Percentiles rank a stretch among this genome's conserved stretches.
These are phyloP conservation scores for Poecilia wingei DNA, from an alignment of 2,797 vertebrate species.

Conservation along the genomic window DNA sequence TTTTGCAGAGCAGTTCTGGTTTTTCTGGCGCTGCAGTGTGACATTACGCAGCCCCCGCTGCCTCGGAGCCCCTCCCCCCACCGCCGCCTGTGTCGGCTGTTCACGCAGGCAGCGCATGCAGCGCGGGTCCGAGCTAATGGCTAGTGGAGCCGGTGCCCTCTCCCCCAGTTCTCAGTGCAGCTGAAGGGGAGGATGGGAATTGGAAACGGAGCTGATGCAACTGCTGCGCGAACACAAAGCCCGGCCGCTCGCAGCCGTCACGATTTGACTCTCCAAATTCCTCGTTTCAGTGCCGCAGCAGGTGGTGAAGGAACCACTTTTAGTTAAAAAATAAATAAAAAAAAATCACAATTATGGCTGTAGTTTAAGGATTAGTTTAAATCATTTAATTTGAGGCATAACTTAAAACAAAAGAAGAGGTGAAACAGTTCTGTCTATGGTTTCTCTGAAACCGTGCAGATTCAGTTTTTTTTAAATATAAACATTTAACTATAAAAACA, in stretches of 20 bases:
- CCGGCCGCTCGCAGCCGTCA: not conserved
- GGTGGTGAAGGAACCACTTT: not conserved
- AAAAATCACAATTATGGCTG: not conserved
- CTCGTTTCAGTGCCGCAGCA: not conserved
- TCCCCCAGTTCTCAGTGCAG: slow-evolving; percentile 70
- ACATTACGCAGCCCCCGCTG: slow-evolving; percentile 65
- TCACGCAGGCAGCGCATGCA: slow-evolving; percentile 53
- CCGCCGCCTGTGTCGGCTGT: slow-evolving; percentile 17
- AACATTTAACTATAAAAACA: not conserved
- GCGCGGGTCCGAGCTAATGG: slow-evolving; percentile 59
- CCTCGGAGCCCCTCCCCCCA: slow-evolving; percentile 48
- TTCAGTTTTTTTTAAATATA: not conserved
- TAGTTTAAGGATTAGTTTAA: not conserved
- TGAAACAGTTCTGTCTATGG: not conserved
- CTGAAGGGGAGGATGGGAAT: slow-evolving; percentile 28
- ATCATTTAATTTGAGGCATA: not conserved
- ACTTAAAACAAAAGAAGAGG: not conserved
- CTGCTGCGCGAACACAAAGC: slow-evolving; percentile 46
- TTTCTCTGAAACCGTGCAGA: not conserved
- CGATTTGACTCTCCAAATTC: not conserved
- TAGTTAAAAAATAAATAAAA: not conserved
- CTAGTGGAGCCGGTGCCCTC: slow-evolving; percentile 61
- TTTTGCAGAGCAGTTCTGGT: slow-evolving; percentile 24
- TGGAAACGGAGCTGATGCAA: slow-evolving; percentile 19
- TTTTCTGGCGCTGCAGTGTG: slow-evolving; percentile 66